A percentile compares a stretch with the other conserved stretches of the same genome.
These are phyloP conservation scores for Lamprotornis superbus DNA, from an alignment of 2,113 vertebrate species.

Conservation along the genomic window DNA sequence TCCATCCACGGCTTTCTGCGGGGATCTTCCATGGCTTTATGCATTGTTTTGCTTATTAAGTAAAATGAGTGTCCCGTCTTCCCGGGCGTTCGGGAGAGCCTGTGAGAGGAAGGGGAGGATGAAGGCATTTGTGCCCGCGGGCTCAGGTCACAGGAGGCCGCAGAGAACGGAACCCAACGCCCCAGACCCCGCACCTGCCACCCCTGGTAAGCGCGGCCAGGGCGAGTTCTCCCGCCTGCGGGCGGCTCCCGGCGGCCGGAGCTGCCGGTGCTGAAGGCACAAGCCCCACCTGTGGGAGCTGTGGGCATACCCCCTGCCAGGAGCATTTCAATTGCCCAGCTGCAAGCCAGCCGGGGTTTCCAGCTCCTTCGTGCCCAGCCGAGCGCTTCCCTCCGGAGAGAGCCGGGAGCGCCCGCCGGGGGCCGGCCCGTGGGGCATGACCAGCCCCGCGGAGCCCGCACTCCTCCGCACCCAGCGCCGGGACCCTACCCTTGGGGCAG, in stretches of 20 bases:
- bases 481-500: neutral
- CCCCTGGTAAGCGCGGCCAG: neutral
- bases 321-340: neutral
- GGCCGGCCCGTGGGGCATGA: neutral
- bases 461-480: neutral
- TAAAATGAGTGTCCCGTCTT: neutral
- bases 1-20: neutral
- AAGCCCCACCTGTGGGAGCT: neutral
- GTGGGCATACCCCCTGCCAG: rapidly evolving
- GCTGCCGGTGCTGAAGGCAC: neutral
- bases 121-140: neutral
- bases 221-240: neutral
- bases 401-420: neutral
- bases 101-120: too few relatives aligned
- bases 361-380: neutral
- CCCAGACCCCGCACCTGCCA: neutral
- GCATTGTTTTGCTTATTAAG: neutral
- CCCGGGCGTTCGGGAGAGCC: neutral
- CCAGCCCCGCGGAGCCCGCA: neutral
- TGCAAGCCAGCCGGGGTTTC: neutral
- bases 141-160: neutral
- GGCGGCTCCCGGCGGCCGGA: neutral
- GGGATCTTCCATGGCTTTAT: neutral
- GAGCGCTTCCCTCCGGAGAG: too few relatives aligned
- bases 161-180: rapidly evolving